Conservation (phyloP, 2,888 invertebrate genomes). For the Drosophila fungiperda region DNA sequence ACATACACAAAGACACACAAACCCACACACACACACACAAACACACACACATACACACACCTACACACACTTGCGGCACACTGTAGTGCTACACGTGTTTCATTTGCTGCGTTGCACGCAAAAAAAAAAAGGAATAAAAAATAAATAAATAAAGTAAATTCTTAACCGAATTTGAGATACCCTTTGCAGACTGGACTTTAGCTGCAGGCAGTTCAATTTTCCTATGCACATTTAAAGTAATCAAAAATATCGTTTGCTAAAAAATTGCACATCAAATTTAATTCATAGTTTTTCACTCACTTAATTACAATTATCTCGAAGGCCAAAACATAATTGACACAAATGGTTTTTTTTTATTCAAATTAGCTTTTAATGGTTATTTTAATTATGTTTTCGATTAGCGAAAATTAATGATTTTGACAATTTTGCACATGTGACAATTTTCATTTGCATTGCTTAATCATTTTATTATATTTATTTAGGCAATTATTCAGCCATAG, state of each 20-base stretch:
- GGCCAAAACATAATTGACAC: not conserved
- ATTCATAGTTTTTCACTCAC: not conserved
- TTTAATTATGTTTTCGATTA: not conserved
- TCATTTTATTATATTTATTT: not conserved
- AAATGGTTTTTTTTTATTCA: not conserved
- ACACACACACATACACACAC: conserved; percentile 21
- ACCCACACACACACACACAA: conserved; percentile 28
- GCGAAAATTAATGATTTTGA: too few relatives aligned
- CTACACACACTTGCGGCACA: conserved; percentile 30
- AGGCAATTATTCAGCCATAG: not conserved
- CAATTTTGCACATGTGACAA: too few relatives aligned
- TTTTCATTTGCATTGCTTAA: not conserved
- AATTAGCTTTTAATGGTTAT: not conserved
- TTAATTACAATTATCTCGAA: not conserved
- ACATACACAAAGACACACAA: conserved; percentile 21
- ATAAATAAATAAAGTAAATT: conserved; percentile 8
- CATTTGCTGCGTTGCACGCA: conserved; percentile 70
- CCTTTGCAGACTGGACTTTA: not conserved
- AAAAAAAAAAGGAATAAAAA: conserved; percentile 26
- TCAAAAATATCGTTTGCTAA: not conserved
- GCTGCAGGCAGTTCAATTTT: not conserved
- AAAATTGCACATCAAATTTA: not conserved
- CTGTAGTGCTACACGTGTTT: conserved; percentile 62
- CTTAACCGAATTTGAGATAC: conserved; percentile 27
- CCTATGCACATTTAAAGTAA: not conserved